These are phyloP conservation scores for Microtus californicus DNA, from an alignment of 2,797 vertebrate species.

Conservation along the genomic window DNA sequence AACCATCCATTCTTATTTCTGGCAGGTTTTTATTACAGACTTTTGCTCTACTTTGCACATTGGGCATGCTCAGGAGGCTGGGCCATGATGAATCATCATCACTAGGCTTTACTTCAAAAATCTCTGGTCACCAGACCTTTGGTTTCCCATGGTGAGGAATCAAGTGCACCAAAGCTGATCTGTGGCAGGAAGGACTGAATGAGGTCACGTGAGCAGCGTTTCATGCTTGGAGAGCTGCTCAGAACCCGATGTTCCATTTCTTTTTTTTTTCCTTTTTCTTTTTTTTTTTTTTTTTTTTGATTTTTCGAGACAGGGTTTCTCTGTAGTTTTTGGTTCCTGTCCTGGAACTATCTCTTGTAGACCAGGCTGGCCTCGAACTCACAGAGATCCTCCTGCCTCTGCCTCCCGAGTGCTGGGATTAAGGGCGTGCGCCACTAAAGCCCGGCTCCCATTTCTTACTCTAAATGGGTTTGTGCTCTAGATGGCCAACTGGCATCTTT, in stretches of 20 bases:
- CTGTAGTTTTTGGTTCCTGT: too few relatives aligned
- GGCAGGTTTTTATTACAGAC: neutral
- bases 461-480: neutral
- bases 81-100: neutral
- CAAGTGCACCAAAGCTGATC: conserved; percentile 54
- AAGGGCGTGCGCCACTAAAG: too few relatives aligned
- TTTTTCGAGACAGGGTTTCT: too few relatives aligned
- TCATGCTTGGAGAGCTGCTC: conserved; percentile 39
- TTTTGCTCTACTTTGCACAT: conserved; percentile 7
- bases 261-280: conserved; percentile 19
- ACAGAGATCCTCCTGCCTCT: too few relatives aligned
- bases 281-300: neutral
- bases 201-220: conserved; percentile 71
- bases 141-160: conserved; percentile 58
- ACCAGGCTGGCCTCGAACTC: too few relatives aligned
- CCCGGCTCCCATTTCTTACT: conserved; percentile 53
- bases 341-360: too few relatives aligned
- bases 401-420: too few relatives aligned
- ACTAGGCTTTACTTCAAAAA: conserved; percentile 63
- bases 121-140: conserved; percentile 48
- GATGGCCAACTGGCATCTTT: conserved; percentile 44
- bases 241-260: conserved; percentile 68
- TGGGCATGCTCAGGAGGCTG: neutral
- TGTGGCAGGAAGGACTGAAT: conserved; percentile 25
- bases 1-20: conserved; percentile 6